Evolutionary conservation across 2,888 invertebrate genomes (phyloP).

Genomic region (Lampropteryx suffumata): DNA sequence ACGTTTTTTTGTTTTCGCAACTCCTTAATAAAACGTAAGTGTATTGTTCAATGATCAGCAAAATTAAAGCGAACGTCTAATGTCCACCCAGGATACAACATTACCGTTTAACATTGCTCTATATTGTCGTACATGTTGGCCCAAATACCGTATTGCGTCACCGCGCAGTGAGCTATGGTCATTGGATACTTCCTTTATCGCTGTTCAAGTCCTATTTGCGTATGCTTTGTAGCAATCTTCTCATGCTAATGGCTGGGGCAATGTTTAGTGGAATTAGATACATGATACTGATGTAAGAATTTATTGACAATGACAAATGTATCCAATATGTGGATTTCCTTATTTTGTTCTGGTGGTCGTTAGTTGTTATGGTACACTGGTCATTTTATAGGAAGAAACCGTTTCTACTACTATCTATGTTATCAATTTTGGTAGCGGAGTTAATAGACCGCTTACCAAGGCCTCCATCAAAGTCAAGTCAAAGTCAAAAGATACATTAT

Average conservation of each 20-base stretch:
- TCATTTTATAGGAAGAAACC: too few species aligned
- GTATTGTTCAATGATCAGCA: conserved; percentile 1
- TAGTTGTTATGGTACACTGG: too few species aligned
- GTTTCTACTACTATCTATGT: too few species aligned
- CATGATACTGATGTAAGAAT: conserved; percentile 3
- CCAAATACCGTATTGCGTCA: conserved; percentile 41
- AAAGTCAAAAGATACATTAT: too few species aligned
- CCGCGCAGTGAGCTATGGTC: conserved; percentile 51
- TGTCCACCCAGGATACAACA: conserved; percentile 3
- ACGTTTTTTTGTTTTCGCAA: too few species aligned
- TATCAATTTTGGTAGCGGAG: too few species aligned
- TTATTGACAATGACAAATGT: not conserved
- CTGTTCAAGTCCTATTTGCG: conserved; percentile 36
- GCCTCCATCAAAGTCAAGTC: too few species aligned
- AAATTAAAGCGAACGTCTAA: not conserved
- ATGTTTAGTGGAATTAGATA: conserved; percentile 19
- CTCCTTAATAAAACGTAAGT: not conserved
- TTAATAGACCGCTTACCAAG: too few species aligned
- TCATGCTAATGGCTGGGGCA: conserved; percentile 24
- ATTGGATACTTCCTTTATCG: conserved; percentile 53
- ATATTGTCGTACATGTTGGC: conserved; percentile 15
- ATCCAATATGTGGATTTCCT: too few species aligned
- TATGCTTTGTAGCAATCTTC: conserved; percentile 30
- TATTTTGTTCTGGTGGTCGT: too few species aligned
- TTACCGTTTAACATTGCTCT: conserved; percentile 15